phyloP scores from a whole-genome alignment of 2,113 vertebrate genomes.

The Myocastor coypus region DNA sequence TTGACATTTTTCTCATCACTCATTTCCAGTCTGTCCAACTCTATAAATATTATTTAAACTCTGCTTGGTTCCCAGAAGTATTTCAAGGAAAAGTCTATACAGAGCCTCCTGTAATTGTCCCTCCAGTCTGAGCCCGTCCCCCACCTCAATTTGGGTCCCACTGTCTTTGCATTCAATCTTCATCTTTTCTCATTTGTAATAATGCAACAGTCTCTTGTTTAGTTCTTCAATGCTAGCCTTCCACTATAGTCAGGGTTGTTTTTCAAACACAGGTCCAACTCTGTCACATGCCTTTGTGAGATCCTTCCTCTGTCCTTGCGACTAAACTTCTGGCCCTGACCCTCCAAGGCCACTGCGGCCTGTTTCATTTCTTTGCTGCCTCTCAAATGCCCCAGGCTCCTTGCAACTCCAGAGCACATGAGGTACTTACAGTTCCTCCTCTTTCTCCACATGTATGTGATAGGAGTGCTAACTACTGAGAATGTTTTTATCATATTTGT shows the following conservation, averaged over 20 bases:
- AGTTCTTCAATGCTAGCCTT: background rate
- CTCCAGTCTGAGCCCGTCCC: background rate
- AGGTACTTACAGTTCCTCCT: slow-evolving; percentile 8
- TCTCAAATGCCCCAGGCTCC: background rate
- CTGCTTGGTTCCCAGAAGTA: background rate
- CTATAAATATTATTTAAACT: background rate
- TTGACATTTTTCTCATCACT: background rate
- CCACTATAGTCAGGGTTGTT: background rate
- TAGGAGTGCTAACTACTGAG: background rate
- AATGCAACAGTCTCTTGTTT: background rate
- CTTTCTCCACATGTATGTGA: background rate
- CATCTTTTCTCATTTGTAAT: background rate
- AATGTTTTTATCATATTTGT: slow-evolving; percentile 52
- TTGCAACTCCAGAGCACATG: background rate
- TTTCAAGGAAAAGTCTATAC: background rate
- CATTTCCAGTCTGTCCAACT: background rate
- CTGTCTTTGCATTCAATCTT: background rate
- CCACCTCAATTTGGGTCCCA: background rate
- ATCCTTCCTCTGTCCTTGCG: background rate
- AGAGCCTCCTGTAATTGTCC: background rate
- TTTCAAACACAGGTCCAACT: background rate
- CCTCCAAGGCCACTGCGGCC: background rate
- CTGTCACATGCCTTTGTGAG: background rate
- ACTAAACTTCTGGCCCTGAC: background rate
- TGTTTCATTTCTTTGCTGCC: background rate